A percentile compares a stretch with the other conserved stretches of the same genome.
These are phyloP conservation scores for Conistra vaccinii DNA, from an alignment of 2,888 invertebrate genomes.

Conservation along the genomic window DNA sequence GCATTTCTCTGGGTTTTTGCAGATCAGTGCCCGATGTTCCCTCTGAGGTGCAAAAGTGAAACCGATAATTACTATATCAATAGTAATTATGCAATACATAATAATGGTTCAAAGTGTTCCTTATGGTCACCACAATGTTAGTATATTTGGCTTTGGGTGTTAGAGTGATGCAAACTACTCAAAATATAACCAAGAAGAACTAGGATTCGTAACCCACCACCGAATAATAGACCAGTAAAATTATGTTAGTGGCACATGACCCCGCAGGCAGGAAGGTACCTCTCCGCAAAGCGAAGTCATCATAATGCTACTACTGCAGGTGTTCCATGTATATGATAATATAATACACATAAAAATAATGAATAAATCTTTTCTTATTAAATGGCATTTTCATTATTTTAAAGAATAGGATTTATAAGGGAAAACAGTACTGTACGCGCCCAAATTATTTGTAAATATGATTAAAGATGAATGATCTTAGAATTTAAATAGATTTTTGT, in stretches of 20 bases:
- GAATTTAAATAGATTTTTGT: conserved; percentile 18
- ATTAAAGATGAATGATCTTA: conserved; percentile 38
- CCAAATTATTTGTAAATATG: conserved; percentile 40
- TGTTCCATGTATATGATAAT: conserved; percentile 68
- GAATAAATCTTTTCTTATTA: conserved; percentile 45
- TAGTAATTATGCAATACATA: conserved; percentile 74
- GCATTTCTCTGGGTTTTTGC: conserved; percentile 89
- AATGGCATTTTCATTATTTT: conserved; percentile 69
- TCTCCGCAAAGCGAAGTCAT: conserved; percentile 90
- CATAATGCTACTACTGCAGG: conserved; percentile 83
- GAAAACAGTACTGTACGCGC: conserved; percentile 49
- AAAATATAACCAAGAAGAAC: conserved; percentile 72
- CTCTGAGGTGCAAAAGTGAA: conserved; percentile 91
- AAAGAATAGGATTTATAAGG: conserved; percentile 45
- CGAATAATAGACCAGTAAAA: conserved; percentile 77
- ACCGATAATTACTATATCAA: conserved; percentile 83
- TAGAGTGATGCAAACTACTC: conserved; percentile 82
- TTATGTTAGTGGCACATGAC: conserved; percentile 87
- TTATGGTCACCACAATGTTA: conserved; percentile 76
- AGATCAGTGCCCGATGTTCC: conserved; percentile 89
- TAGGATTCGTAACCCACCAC: conserved; percentile 84
- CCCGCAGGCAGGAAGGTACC: conserved; percentile 91
- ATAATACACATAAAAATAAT: conserved; percentile 62
- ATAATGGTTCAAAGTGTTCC: conserved; percentile 65
- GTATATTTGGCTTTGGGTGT: conserved; percentile 78